Conservation (phyloP, 1,140 invertebrate genomes). For the Berghia stephanieae region DNA sequence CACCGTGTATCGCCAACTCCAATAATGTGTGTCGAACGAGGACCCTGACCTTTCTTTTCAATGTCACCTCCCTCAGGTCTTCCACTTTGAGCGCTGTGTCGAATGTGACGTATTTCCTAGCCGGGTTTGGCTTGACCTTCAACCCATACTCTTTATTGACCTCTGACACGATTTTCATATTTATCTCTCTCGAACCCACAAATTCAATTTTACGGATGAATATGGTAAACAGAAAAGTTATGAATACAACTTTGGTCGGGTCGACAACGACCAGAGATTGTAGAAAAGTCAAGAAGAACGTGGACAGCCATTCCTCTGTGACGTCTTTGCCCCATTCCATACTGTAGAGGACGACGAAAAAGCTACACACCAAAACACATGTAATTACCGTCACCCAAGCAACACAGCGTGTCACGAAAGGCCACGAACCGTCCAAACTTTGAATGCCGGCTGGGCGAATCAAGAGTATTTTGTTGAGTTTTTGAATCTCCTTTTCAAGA, state of each 20-base stretch:
- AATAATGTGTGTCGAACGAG: conserved; percentile 38
- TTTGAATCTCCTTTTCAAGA: conserved; percentile 27
- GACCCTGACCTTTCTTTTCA: conserved; percentile 36
- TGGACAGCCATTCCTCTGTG: conserved; percentile 52
- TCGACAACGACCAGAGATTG: conserved; percentile 52
- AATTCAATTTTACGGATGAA: conserved; percentile 36
- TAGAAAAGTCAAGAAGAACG: conserved; percentile 56
- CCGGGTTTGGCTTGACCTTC: conserved; percentile 24
- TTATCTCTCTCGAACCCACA: conserved; percentile 29
- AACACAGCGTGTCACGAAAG: conserved; percentile 45
- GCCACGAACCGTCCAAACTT: no score
- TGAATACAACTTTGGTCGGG: conserved; percentile 46
- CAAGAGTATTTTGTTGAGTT: conserved; percentile 29
- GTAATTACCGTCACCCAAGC: conserved; percentile 46
- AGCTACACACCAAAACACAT: conserved; percentile 37
- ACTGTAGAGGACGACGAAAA: conserved; percentile 56
- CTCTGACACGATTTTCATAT: conserved; percentile 30
- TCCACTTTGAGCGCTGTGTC: conserved; percentile 37
- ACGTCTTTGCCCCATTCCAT: conserved; percentile 57
- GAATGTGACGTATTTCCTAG: conserved; percentile 29
- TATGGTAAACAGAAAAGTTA: conserved; percentile 24
- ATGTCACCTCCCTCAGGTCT: conserved; percentile 33
- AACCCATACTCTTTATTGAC: conserved; percentile 38
- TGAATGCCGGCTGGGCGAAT: no score
- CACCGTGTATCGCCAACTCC: conserved; percentile 35